Evolutionary conservation across 2,888 invertebrate genomes (phyloP).

Genomic region (Cloeon dipterum): DNA sequence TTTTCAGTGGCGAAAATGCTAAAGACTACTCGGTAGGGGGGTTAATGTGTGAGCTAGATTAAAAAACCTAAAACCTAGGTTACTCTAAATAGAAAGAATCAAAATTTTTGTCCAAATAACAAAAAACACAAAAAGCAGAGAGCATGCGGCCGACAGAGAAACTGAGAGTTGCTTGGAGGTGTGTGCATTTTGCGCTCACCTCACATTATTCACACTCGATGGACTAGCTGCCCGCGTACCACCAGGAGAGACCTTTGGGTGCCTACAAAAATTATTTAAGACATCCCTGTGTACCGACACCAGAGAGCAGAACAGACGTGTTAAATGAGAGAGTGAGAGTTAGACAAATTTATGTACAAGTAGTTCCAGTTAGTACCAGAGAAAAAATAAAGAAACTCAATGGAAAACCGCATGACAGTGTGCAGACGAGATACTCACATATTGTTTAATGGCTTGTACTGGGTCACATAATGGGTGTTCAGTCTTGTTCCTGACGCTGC

Average conservation of each 20-base stretch:
- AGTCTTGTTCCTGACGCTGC: too few relatives aligned
- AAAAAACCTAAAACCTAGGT: too few relatives aligned
- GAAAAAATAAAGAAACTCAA: neutral
- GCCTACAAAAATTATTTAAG: conserved; percentile 2
- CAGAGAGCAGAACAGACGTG: neutral
- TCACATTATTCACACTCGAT: neutral
- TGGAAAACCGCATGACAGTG: too few relatives aligned
- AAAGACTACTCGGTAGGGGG: too few relatives aligned
- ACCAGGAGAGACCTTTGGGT: neutral
- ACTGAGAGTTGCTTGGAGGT: neutral
- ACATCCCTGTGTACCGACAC: too few relatives aligned
- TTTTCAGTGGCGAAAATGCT: too few relatives aligned
- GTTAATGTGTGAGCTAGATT: too few relatives aligned
- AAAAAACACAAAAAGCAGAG: neutral
- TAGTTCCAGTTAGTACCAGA: neutral
- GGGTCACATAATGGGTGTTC: too few relatives aligned
- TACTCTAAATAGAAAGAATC: neutral
- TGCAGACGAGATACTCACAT: too few relatives aligned
- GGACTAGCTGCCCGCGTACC: neutral
- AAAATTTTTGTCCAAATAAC: too few relatives aligned
- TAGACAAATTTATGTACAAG: neutral
- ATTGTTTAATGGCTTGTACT: too few relatives aligned
- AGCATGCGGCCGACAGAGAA: neutral
- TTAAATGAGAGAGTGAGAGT: neutral
- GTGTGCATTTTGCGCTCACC: too few relatives aligned